Base-by-base conservation (phyloP, 2,888 invertebrate genomes). In the Aporophyla lueneburgensis region DNA sequence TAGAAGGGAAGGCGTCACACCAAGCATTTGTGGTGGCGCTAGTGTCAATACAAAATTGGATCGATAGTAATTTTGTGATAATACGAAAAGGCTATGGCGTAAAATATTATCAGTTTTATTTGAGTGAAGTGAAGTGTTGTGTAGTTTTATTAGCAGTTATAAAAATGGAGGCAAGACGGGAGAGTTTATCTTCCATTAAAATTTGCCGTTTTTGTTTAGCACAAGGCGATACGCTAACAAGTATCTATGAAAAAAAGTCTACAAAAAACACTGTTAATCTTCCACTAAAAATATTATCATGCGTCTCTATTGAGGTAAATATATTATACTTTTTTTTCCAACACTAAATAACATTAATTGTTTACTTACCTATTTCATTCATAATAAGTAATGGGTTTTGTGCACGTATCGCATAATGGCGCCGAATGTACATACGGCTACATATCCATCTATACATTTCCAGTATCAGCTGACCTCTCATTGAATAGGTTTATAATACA, bases 161-260 rank as follows among this genome's bases (percentile, higher is more conserved):
- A 82, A 94, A 94, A 92, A 97, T 97, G 97, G 97, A 97, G 91
- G 97, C 96, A 88, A 96, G 97, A 92, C 97, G 97, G 91, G 96
- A 97, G 87, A 96, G 96, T 86, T 92, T 98, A 79, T 97, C 97
- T 92, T 94, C 96, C 68, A 97, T 97, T 94, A 97, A 97, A 94
- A 97, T 98, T 80, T 98, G 98, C 93, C 97, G 98, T 86, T 98
- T 98, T 94, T 98, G 98, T 94, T 95, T 98, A 88, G 94, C 97
- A 80, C 97, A 97, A 91, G 97, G 97, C 86, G 97, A 96, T 82
- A 96, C 97, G 75, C 94, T 98, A 81, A 96, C 96, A 84, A 97
- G 97, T 93, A 97, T 98, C 91, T 98, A 97, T 93, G 97, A 97
- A 87, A 97, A 96, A 85, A 94, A 96, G 84, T 92, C 94, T 81